Conservation (phyloP, 1,140 invertebrate genomes). For the Lepidurus packardi region DNA sequence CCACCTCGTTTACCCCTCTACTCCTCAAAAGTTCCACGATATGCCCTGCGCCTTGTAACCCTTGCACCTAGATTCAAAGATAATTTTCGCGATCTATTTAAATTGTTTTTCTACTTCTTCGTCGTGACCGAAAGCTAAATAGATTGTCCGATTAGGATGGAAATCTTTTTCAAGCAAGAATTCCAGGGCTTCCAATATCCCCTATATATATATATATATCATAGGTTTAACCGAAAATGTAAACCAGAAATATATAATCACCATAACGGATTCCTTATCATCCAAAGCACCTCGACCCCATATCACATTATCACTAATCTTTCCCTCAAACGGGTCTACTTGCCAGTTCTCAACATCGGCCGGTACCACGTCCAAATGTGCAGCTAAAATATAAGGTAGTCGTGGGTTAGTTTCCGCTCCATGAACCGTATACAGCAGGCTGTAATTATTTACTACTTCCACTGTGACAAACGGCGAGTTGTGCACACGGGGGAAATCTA, state of each 20-base stretch:
- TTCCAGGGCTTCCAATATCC: slow-evolving; percentile 52
- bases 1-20: slow-evolving; percentile 45
- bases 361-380: slow-evolving; percentile 57
- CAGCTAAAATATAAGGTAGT: slow-evolving; percentile 51
- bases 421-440: slow-evolving; percentile 48
- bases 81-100: slow-evolving; percentile 10
- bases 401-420: slow-evolving; percentile 41
- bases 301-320: slow-evolving; percentile 48
- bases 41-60: slow-evolving; percentile 47
- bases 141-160: slow-evolving; percentile 49
- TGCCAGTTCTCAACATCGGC: slow-evolving; percentile 48
- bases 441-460: slow-evolving; percentile 50
- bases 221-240: neutral
- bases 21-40: slow-evolving; percentile 45
- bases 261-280: slow-evolving; percentile 52
- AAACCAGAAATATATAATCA: slow-evolving; percentile 38
- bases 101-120: slow-evolving; percentile 49
- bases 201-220: neutral
- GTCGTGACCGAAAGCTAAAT: slow-evolving; percentile 56
- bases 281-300: slow-evolving; percentile 56
- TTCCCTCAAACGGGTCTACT: slow-evolving; percentile 50
- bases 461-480: slow-evolving; percentile 44
- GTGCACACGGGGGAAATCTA: slow-evolving; percentile 49
- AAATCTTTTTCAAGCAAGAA: slow-evolving; percentile 46
- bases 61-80: slow-evolving; percentile 42